Conservation (phyloP, 2,113 vertebrate genomes). For the Tragelaphus scriptus region DNA sequence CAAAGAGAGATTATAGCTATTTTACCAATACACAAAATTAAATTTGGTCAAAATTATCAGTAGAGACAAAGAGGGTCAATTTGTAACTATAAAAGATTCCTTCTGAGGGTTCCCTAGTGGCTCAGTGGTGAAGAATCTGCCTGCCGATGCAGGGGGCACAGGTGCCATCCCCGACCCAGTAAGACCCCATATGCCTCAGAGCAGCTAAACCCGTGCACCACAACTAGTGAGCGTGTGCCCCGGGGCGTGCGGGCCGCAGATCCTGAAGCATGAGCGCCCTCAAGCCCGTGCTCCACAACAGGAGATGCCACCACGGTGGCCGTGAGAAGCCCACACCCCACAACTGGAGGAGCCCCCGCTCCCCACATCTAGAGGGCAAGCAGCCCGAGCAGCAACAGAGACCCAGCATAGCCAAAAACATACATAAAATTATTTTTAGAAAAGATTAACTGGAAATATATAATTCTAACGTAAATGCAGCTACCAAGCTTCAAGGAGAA, state of each 20-base stretch:
- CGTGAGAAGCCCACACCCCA: not conserved
- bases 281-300: fast-evolving
- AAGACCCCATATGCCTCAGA: not conserved
- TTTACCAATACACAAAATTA: not conserved
- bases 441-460: not conserved
- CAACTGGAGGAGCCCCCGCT: not conserved
- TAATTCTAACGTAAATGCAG: fast-evolving
- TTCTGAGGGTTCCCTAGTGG: not conserved
- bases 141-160: not conserved
- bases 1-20: fast-evolving
- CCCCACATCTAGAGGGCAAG: not conserved
- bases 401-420: not conserved
- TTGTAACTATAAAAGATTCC: not conserved
- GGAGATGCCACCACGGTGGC: not conserved
- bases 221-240: fast-evolving
- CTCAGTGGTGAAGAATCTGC: not conserved
- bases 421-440: fast-evolving
- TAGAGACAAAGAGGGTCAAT: not conserved
- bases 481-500: not conserved
- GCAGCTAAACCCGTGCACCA: not conserved
- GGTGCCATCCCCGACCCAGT: not conserved
- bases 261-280: not conserved
- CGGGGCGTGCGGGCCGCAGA: not conserved
- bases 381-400: not conserved
- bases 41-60: not conserved